Base-by-base conservation (phyloP, 1,140 invertebrate species). In the Zaprionus kolodkinae region DNA sequence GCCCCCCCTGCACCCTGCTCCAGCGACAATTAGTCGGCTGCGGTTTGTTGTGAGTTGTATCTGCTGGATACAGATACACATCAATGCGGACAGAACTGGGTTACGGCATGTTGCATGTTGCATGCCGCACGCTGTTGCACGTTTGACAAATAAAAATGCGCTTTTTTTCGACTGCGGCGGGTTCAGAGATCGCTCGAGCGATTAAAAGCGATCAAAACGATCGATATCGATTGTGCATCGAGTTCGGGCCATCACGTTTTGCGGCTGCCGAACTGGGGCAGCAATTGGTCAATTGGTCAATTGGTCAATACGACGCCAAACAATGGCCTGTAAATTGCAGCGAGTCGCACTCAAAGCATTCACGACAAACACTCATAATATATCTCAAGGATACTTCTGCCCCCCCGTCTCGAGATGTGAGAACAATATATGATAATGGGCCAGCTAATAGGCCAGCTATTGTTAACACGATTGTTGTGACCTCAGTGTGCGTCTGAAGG, bases 291-390 rank as follows among this genome's bases (percentile, higher is more conserved):
- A 62, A 68, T 56, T 60, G 68, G 48, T 72, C 78, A 76, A 79
- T 71, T 70, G 81, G 54, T 48, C 78, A 76, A 69, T 66, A 12
- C 45, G 38, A 45, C 21, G n/a, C 43, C 40, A 62, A 66, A 85
- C 82, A 88, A 88, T 81, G 85, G 85, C 80, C 78, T 76, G 80
- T 81, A 89, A 88, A 89, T 88, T 89, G 88, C 69, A 33, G 56
- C 15, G 59, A 50, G 2, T 3, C 54, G 25, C 43, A 66, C 7
- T 35, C 15, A 17, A 13, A 56, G n/a, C 63, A 66, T 55, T 43
- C 17, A 50, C 35, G 35, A 45, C 13, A 56, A 30, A 72, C 50
- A 38, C 55, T 65, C 52, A 66, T 57, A 66, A 56, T 66, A 50
- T 65, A 56, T 43, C 68, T 76, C 84, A 87, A 88, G 84, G 84